These are phyloP conservation scores for Dione juno DNA, from an alignment of 2,888 invertebrate genomes.

Conservation along the genomic window DNA sequence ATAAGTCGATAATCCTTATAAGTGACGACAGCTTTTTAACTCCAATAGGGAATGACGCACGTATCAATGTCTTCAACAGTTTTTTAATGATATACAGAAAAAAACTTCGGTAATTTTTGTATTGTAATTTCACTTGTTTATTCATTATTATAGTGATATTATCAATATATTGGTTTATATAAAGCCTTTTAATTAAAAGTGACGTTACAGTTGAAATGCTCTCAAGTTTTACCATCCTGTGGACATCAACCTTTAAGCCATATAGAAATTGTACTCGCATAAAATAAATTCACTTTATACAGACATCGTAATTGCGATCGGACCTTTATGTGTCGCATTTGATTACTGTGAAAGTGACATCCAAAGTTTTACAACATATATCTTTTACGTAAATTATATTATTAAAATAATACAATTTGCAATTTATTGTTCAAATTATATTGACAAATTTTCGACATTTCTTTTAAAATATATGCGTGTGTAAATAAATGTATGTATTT, in stretches of 20 bases:
- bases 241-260: constrained; percentile 16
- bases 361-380: not conserved
- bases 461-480: not conserved
- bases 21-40: constrained; percentile 36
- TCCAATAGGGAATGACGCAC: constrained; percentile 19
- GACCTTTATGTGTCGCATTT: constrained; percentile 19
- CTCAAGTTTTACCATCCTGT: not conserved
- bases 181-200: constrained; percentile 10
- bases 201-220: not conserved
- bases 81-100: constrained; percentile 16
- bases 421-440: not conserved
- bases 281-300: constrained; percentile 22
- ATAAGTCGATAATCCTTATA: constrained; percentile 42
- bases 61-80: constrained; percentile 31
- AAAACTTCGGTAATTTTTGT: not conserved
- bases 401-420: not conserved
- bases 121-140: not conserved
- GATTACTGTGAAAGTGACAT: constrained; percentile 20
- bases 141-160: constrained; percentile 2
- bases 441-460: not conserved
- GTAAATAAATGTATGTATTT: too few species aligned
- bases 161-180: not conserved
- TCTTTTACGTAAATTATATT: not conserved
- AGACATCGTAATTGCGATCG: constrained; percentile 23
- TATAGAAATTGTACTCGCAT: constrained; percentile 18